phyloP scores from a whole-genome alignment of 2,113 vertebrate genomes.

The Nesospiza acunhae region DNA sequence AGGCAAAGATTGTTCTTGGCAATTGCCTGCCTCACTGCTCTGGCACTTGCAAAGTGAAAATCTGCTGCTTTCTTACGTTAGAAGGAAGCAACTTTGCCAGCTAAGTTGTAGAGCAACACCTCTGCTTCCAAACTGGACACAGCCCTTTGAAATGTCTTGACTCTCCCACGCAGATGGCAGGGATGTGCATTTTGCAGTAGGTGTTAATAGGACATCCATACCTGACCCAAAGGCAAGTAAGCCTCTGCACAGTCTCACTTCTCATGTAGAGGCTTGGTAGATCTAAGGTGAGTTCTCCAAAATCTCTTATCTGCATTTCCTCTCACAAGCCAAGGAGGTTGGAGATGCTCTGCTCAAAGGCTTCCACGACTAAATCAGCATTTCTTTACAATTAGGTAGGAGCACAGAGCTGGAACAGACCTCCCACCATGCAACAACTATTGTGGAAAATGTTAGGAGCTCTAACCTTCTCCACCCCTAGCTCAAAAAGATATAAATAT shows the following conservation, averaged over 20 bases:
- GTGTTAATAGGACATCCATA: not conserved
- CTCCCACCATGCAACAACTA: not conserved
- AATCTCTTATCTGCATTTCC: not conserved
- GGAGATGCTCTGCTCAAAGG: not conserved
- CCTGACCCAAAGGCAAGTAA: not conserved
- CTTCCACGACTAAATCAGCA: not conserved
- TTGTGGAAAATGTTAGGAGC: not conserved
- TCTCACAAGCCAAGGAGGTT: not conserved
- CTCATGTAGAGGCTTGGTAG: not conserved
- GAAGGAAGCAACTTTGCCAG: not conserved
- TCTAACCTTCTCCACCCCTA: not conserved
- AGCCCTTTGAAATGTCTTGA: not conserved
- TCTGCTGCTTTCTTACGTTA: not conserved
- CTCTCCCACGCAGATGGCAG: not conserved
- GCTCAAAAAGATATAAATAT: not conserved
- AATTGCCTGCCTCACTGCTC: not conserved
- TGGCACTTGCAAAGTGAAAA: not conserved
- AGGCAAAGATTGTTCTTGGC: not conserved
- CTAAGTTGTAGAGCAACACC: not conserved
- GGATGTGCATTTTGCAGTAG: not conserved
- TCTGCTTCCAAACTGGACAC: not conserved
- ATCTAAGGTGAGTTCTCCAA: not conserved
- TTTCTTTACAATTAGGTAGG: constrained; percentile 6
- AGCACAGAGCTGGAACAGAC: not conserved
- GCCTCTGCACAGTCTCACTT: not conserved